Percentiles rank a stretch among this genome's conserved stretches.
These are phyloP conservation scores for Hylaea fasciaria DNA, from an alignment of 2,888 invertebrate species.

Conservation along the genomic window DNA sequence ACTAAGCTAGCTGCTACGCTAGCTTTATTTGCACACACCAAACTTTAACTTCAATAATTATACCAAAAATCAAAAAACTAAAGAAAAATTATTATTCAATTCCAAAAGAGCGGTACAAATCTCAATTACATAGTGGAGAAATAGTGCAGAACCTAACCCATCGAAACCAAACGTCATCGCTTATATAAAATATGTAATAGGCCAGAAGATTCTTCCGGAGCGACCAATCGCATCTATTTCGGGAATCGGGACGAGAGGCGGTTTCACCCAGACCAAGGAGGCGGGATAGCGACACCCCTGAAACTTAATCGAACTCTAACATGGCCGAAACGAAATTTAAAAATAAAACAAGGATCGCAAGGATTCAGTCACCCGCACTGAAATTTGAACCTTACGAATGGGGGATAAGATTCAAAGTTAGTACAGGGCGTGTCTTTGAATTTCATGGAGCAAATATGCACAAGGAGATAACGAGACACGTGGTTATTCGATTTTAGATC, in stretches of 20 bases:
- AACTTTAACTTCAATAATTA: no score
- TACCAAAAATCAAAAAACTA: no score
- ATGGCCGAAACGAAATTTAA: slow-evolving; percentile 54
- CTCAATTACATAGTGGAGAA: no score
- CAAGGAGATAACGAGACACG: neutral
- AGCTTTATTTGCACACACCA: no score
- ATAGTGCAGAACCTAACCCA: no score
- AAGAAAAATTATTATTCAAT: no score
- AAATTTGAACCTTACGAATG: slow-evolving; percentile 4
- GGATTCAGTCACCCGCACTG: neutral
- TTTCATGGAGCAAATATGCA: neutral
- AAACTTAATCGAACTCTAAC: slow-evolving; percentile 52
- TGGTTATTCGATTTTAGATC: slow-evolving; percentile 4
- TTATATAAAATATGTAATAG: slow-evolving; percentile 71
- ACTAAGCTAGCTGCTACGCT: no score
- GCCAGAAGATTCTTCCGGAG: slow-evolving; percentile 61
- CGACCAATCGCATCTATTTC: slow-evolving; percentile 76
- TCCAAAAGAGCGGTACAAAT: no score
- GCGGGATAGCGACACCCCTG: slow-evolving; percentile 61
- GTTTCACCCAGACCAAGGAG: slow-evolving; percentile 56
- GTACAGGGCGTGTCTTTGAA: slow-evolving; percentile 1
- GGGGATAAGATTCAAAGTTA: slow-evolving; percentile 6
- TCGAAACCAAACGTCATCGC: no score
- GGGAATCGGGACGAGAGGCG: slow-evolving; percentile 69
- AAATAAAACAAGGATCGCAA: slow-evolving; percentile 36